phyloP scores from a whole-genome alignment of 1,140 invertebrate species.

The Orussus abietinus region DNA sequence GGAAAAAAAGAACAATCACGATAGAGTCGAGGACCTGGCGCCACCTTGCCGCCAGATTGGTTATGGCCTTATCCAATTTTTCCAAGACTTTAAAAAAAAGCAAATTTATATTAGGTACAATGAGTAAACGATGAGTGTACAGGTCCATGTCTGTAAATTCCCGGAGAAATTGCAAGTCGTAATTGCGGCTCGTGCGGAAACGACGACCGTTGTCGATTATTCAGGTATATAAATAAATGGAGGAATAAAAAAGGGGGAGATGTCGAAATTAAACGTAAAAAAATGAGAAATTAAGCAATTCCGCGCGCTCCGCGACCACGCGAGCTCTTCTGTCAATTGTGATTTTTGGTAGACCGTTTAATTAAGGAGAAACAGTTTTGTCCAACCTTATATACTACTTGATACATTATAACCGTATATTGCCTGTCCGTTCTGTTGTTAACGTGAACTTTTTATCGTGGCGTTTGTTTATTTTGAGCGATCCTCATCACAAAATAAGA shows the following conservation, averaged over 20 bases:
- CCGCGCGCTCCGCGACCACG: conserved; percentile 43
- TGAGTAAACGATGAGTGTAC: conserved; percentile 45
- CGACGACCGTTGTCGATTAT: too few species aligned
- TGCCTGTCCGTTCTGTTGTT: conserved; percentile 49
- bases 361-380: conserved; percentile 34
- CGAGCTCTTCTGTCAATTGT: conserved; percentile 50
- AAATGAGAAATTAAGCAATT: conserved; percentile 28
- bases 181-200: conserved; percentile 46
- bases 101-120: conserved; percentile 54
- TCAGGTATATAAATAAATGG: conserved; percentile 9
- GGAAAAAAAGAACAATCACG: conserved; percentile 26
- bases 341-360: conserved; percentile 47
- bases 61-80: conserved; percentile 56
- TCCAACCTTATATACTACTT: conserved; percentile 40
- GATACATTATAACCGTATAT: conserved; percentile 41
- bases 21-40: conserved; percentile 45
- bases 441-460: conserved; percentile 49
- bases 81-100: conserved; percentile 45
- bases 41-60: conserved; percentile 49
- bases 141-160: conserved; percentile 49
- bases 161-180: conserved; percentile 42
- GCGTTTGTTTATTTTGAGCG: conserved; percentile 50
- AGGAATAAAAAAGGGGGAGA: conserved; percentile 1
- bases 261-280: conserved; percentile 26
- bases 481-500: conserved; percentile 48